Evolutionary conservation across 1,140 invertebrate genomes (phyloP), one percentile per base, ranked within the genome.

Genomic region (Caenorhabditis inopinata): DNA sequence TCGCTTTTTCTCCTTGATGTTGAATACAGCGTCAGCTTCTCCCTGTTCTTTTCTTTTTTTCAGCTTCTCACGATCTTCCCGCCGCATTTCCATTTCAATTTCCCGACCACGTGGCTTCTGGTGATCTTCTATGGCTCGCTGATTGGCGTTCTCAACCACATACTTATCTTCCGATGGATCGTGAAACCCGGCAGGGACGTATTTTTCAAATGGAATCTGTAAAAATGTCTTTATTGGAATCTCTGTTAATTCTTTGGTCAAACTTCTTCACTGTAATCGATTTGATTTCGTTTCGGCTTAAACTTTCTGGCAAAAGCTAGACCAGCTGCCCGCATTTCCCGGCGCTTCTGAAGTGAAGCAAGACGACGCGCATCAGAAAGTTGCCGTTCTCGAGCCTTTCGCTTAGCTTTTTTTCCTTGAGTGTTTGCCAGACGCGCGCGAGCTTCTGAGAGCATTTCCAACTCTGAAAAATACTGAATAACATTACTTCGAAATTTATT

Each of bases 361-460:
- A 99, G 91, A 53, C 97, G 91, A 53, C 97, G 92, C 0, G 97
- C 97, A 91, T 99, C 97, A 89, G 98, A 96, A 74, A 99, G 90
- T 89, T 99, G 97, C 87, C 98, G 98, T 89, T 99, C 97, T 75
- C 97, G 91, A 0, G 97, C 80, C 90, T 99, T 99, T 35, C 97
- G 91, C 88, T 99, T 99, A 0, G 97, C 97, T 88, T 99, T 99
- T 89, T 99, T 99, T 32, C 97, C 97, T 89, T 99, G 97, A 1
- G 97, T 99, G 89, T 99, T 99, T 1, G 97, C 97, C 25, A 99
- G 90, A 87, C 97, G 92, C 53, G 97, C 97, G 86, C 97, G 91
- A 2, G 97, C 97, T 90, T 99, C 97, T 0, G 96, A 98, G 47
- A 99, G 90, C 97, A 99, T 99, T 90, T 99, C 97, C 86, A 99